Conservation (phyloP, 2,888 invertebrate genomes). For the Platycheirus rosarum region DNA sequence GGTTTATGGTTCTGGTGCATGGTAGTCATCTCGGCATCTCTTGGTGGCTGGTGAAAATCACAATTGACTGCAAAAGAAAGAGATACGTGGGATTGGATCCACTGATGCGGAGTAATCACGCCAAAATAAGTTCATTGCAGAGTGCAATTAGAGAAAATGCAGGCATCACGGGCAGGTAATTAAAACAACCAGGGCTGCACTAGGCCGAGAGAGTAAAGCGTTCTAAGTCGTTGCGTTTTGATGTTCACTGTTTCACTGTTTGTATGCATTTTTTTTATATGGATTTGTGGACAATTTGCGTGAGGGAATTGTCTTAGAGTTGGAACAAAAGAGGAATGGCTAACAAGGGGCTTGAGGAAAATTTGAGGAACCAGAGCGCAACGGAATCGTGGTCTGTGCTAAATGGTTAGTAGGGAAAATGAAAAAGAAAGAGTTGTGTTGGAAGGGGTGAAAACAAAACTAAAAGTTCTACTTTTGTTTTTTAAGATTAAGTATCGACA, state of each 20-base stretch:
- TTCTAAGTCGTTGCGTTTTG: slow-evolving; percentile 64
- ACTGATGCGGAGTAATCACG: slow-evolving; percentile 69
- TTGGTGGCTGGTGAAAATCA: slow-evolving; percentile 31
- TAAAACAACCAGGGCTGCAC: slow-evolving; percentile 35
- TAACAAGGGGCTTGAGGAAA: slow-evolving; percentile 41
- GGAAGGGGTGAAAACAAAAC: slow-evolving; percentile 41
- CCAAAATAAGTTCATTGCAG: slow-evolving; percentile 49
- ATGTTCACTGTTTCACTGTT: slow-evolving; percentile 20
- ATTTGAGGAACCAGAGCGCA: slow-evolving; percentile 54
- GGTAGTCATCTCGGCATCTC: slow-evolving; percentile 37
- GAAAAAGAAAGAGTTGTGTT: slow-evolving; percentile 45
- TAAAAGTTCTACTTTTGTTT: slow-evolving; percentile 72
- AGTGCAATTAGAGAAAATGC: slow-evolving; percentile 66
- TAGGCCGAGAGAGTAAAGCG: too few species aligned
- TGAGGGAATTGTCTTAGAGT: slow-evolving; percentile 35
- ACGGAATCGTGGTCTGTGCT: slow-evolving; percentile 56
- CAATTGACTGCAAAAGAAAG: slow-evolving; percentile 10
- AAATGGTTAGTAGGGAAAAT: slow-evolving; percentile 44
- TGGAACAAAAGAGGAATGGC: slow-evolving; percentile 19
- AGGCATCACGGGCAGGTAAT: slow-evolving; percentile 30
- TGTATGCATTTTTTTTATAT: slow-evolving; percentile 31
- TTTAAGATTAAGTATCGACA: slow-evolving; percentile 26
- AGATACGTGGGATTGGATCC: slow-evolving; percentile 35
- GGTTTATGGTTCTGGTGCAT: slow-evolving; percentile 27
- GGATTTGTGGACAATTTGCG: slow-evolving; percentile 52